Conservation (phyloP, 2,113 vertebrate species). For the Halcyon senegalensis region DNA sequence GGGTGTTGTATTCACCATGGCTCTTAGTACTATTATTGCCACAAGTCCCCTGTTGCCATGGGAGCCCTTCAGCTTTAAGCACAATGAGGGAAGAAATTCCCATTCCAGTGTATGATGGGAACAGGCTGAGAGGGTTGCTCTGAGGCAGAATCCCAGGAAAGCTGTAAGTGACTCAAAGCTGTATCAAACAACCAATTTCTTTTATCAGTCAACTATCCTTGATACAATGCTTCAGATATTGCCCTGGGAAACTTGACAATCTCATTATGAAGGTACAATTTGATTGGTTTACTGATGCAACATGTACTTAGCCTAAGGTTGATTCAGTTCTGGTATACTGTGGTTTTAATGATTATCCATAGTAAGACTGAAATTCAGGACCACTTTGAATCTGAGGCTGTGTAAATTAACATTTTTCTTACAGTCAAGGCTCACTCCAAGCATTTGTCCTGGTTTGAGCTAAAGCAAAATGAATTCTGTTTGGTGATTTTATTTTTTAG, state of each 20-base stretch:
- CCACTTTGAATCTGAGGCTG: neutral
- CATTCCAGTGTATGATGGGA: accelerated
- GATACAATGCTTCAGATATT: neutral
- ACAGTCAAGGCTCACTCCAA: neutral
- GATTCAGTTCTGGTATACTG: no score
- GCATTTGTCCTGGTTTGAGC: no score
- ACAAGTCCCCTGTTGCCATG: accelerated
- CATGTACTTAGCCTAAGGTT: neutral
- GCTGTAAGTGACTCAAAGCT: neutral
- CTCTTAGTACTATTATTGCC: neutral
- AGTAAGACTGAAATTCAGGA: neutral
- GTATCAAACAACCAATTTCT: neutral
- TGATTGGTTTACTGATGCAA: accelerated
- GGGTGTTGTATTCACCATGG: neutral
- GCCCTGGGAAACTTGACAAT: neutral
- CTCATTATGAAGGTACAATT: neutral
- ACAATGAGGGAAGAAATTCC: neutral
- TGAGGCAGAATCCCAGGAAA: neutral
- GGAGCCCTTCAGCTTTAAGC: neutral
- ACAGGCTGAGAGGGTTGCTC: neutral
- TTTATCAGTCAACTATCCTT: neutral
- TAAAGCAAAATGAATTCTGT: no score
- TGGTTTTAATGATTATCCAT: neutral
- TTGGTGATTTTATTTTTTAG: no score
- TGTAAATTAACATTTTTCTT: neutral